Evolutionary conservation across 2,113 vertebrate species (phyloP).

Genomic region (Condylura cristata): DNA sequence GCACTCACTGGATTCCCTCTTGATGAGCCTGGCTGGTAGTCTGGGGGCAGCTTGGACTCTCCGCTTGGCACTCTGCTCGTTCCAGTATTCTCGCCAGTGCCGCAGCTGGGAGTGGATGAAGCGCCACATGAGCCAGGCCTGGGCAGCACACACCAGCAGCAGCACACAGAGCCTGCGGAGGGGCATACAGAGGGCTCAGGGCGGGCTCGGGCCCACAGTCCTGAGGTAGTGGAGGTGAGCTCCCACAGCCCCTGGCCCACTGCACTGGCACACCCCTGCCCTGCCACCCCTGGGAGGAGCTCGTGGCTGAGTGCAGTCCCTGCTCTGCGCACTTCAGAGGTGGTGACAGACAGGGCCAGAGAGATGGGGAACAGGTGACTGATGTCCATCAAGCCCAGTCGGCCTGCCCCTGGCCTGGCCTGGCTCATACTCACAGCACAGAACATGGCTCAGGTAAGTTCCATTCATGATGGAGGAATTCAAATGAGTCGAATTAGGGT

Average conservation of each 20-base stretch:
- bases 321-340: neutral
- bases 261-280: accelerated
- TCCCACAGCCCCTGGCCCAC: accelerated
- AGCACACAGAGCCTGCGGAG: constrained; percentile 91
- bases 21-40: constrained; percentile 88
- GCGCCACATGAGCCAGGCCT: constrained; percentile 98
- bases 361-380: accelerated
- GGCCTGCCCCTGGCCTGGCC: neutral
- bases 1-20: constrained; percentile 93
- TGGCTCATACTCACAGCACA: neutral
- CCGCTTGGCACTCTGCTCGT: constrained; percentile 92
- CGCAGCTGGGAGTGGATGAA: constrained; percentile 98
- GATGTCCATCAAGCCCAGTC: accelerated
- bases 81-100: constrained; percentile 94
- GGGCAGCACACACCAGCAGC: constrained; percentile 93
- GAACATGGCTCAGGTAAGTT: neutral
- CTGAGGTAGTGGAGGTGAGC: neutral
- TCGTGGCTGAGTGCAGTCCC: neutral
- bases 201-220: neutral
- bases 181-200: neutral
- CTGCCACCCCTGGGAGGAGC: neutral
- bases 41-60: constrained; percentile 82
- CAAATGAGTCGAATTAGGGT: neutral
- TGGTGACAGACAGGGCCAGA: neutral
- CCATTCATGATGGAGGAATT: neutral